These are phyloP conservation scores for Ceratina australensis DNA, from an alignment of 1,140 invertebrate genomes.

Conservation along the genomic window DNA sequence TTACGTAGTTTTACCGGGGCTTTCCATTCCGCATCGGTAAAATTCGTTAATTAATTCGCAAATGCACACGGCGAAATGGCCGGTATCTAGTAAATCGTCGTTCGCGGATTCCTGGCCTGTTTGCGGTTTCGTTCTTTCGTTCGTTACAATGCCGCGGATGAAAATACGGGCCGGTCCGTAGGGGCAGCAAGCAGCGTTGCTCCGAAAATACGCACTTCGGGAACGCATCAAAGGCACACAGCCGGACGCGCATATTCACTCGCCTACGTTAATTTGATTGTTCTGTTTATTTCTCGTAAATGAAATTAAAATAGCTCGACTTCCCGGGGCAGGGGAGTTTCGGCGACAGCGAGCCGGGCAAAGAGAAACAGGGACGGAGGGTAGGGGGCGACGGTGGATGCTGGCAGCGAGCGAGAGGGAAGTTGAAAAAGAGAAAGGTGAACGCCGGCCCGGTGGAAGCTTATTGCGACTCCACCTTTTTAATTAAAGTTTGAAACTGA, in stretches of 20 bases:
- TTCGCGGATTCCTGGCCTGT: constrained; percentile 23
- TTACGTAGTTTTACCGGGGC: not conserved
- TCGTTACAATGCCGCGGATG: constrained; percentile 24
- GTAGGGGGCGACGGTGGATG: not conserved
- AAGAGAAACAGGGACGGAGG: not conserved
- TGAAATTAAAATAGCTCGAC: constrained; percentile 62
- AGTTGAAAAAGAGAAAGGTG: not conserved
- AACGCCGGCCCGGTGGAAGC: constrained; percentile 40
- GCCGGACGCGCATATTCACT: constrained; percentile 32
- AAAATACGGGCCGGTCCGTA: constrained; percentile 37
- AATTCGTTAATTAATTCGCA: constrained; percentile 51
- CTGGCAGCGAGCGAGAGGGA: not conserved
- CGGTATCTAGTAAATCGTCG: not conserved
- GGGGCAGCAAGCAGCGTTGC: too few relatives aligned
- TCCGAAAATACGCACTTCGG: constrained; percentile 52
- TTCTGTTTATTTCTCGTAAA: constrained; percentile 59
- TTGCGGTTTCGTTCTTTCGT: constrained; percentile 37
- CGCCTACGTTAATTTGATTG: constrained; percentile 58
- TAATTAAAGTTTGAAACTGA: constrained; percentile 74
- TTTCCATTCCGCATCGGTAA: constrained; percentile 7
- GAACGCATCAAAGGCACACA: constrained; percentile 45
- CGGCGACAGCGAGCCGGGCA: constrained; percentile 13
- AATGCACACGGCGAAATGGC: constrained; percentile 41
- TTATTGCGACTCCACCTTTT: constrained; percentile 68
- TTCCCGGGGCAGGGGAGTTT: constrained; percentile 31